Evolutionary conservation across 2,888 invertebrate species (phyloP).

Genomic region (Encarsia formosa): DNA sequence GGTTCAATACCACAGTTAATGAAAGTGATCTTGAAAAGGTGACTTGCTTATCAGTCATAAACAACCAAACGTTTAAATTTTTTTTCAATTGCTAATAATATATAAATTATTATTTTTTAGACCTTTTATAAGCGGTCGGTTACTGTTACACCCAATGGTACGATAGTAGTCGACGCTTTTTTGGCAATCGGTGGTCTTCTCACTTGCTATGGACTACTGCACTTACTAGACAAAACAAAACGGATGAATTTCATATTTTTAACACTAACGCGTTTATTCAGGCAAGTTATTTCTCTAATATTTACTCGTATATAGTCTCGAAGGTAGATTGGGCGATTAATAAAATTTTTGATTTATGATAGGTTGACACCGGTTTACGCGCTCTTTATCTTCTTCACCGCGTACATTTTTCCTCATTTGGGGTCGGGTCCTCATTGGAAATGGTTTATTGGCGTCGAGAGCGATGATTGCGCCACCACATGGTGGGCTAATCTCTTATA

Average conservation of each 20-base stretch:
- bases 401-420: slow-evolving; percentile 32
- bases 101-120: slow-evolving; percentile 8
- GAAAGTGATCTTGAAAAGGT: background rate
- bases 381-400: slow-evolving; percentile 34
- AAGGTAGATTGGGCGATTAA: too few relatives aligned
- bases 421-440: slow-evolving; percentile 41
- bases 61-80: too few relatives aligned
- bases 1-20: background rate
- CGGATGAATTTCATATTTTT: slow-evolving; percentile 17
- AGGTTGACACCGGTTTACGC: slow-evolving; percentile 38
- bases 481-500: slow-evolving; percentile 42
- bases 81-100: too few relatives aligned
- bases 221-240: slow-evolving; percentile 33
- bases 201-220: slow-evolving; percentile 33
- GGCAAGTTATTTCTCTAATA: background rate
- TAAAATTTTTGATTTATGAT: background rate
- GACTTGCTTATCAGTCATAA: background rate
- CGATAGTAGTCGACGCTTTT: slow-evolving; percentile 36
- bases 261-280: background rate
- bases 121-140: slow-evolving; percentile 9
- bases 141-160: slow-evolving; percentile 31
- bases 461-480: slow-evolving; percentile 33
- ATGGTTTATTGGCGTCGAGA: slow-evolving; percentile 29
- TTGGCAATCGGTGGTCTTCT: slow-evolving; percentile 38
- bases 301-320: too few relatives aligned